These are phyloP conservation scores for Rhagoletis pomonella DNA, from an alignment of 1,140 invertebrate genomes.

Conservation along the genomic window DNA sequence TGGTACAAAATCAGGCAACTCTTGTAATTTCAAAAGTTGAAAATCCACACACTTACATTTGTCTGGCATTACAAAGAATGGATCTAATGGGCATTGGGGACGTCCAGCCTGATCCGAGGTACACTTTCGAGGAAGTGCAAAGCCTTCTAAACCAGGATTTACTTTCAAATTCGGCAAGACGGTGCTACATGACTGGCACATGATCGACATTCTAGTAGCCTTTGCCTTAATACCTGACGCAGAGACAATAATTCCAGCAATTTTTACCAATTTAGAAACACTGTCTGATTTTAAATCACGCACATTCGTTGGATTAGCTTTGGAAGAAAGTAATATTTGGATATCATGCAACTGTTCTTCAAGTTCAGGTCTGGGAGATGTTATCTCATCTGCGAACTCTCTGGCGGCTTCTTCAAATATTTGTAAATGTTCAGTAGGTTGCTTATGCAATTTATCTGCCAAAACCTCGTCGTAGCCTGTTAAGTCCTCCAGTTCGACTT, in stretches of 20 bases:
- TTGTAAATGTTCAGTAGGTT: slow-evolving; percentile 94
- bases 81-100: slow-evolving; percentile 96
- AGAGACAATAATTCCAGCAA: slow-evolving; percentile 96
- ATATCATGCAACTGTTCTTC: slow-evolving; percentile 95
- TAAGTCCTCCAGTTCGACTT: slow-evolving; percentile 96
- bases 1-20: slow-evolving; percentile 96
- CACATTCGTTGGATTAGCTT: slow-evolving; percentile 87
- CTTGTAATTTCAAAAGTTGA: slow-evolving; percentile 93
- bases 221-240: slow-evolving; percentile 96
- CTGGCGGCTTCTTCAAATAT: slow-evolving; percentile 98
- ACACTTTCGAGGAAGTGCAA: slow-evolving; percentile 96
- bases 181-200: slow-evolving; percentile 95
- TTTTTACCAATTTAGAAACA: slow-evolving; percentile 95
- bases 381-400: slow-evolving; percentile 98
- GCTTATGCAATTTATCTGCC: slow-evolving; percentile 93
- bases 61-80: slow-evolving; percentile 98
- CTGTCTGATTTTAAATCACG: slow-evolving; percentile 93
- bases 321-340: slow-evolving; percentile 92
- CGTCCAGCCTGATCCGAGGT: slow-evolving; percentile 92
- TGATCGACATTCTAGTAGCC: slow-evolving; percentile 95
- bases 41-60: slow-evolving; percentile 96
- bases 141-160: slow-evolving; percentile 97
- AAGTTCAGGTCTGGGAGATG: slow-evolving; percentile 89
- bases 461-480: slow-evolving; percentile 95
- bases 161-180: slow-evolving; percentile 92